Percentiles rank a stretch among this genome's conserved stretches.
phyloP scores from a whole-genome alignment of 2,888 invertebrate species.

The Biston betularia region DNA sequence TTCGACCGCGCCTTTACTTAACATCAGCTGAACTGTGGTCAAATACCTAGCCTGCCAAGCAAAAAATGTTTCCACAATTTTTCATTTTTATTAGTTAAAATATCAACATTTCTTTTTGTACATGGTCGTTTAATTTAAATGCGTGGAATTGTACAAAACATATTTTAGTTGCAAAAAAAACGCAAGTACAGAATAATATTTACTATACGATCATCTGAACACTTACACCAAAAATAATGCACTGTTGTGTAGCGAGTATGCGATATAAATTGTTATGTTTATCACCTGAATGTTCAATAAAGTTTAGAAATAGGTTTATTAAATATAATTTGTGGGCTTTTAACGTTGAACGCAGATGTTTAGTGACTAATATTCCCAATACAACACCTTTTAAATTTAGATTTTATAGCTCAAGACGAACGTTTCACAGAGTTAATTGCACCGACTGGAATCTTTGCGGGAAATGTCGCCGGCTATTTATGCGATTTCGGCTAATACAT shows the following conservation, averaged over 20 bases:
- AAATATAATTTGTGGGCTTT: constrained; percentile 31
- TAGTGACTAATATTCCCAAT: constrained; percentile 22
- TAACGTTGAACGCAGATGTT: constrained; percentile 30
- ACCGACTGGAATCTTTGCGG: background rate
- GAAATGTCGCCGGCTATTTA: background rate
- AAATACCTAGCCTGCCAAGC: too few species aligned
- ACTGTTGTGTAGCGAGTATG: background rate
- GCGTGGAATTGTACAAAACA: background rate
- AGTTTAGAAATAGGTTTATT: constrained; percentile 32
- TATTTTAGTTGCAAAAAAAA: constrained; percentile 3
- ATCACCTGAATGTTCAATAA: constrained; percentile 26
- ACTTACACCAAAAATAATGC: constrained; percentile 21
- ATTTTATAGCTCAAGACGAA: constrained; percentile 28
- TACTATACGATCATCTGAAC: background rate
- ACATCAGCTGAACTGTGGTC: too few species aligned
- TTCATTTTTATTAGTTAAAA: background rate
- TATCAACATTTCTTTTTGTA: background rate
- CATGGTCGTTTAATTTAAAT: background rate
- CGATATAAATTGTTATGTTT: constrained; percentile 23
- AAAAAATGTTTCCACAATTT: background rate
- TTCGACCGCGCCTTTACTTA: too few species aligned
- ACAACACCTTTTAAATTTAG: constrained; percentile 29
- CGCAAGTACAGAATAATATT: constrained; percentile 1
- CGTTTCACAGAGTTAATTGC: constrained; percentile 11
- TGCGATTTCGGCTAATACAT: background rate